Conservation (phyloP, 2,113 vertebrate genomes). For the Oenanthe oenanthe region DNA sequence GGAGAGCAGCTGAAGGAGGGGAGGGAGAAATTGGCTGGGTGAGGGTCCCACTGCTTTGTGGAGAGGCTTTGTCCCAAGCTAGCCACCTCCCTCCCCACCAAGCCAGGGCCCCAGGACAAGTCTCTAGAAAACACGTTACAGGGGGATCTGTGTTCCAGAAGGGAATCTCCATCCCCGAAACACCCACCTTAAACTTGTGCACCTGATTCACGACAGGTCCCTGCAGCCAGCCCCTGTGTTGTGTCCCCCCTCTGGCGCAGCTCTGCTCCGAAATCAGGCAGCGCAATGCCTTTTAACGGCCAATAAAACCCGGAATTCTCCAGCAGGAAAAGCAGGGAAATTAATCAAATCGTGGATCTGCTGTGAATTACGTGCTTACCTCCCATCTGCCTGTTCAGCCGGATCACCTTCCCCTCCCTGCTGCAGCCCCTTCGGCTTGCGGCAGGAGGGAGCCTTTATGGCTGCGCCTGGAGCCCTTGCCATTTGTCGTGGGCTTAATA, state of each 20-base stretch:
- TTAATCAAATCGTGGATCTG: slow-evolving; percentile 61
- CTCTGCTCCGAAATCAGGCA: background rate
- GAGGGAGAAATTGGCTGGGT: background rate
- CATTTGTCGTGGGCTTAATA: slow-evolving; percentile 61
- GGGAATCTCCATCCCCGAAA: fast-evolving
- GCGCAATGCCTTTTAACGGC: slow-evolving; percentile 9
- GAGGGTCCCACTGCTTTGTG: background rate
- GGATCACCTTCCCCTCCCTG: slow-evolving; percentile 47
- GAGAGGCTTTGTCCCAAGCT: background rate
- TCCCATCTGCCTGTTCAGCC: slow-evolving; percentile 51
- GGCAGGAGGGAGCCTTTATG: slow-evolving; percentile 57
- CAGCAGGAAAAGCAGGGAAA: slow-evolving; percentile 63
- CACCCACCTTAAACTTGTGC: fast-evolving
- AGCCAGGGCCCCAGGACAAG: background rate
- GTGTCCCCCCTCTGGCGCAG: fast-evolving
- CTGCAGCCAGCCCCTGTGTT: background rate
- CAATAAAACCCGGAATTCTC: slow-evolving; percentile 53
- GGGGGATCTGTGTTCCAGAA: background rate
- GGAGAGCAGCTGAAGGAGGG: slow-evolving; percentile 43
- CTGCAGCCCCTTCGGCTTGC: slow-evolving; percentile 22
- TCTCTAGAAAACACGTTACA: background rate
- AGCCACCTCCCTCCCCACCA: background rate
- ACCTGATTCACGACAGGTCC: slow-evolving; percentile 15
- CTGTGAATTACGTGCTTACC: slow-evolving; percentile 34
- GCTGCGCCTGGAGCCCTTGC: slow-evolving; percentile 38